These are phyloP conservation scores for Drosophila engyochracea DNA, from an alignment of 2,888 invertebrate species.

Conservation along the genomic window DNA sequence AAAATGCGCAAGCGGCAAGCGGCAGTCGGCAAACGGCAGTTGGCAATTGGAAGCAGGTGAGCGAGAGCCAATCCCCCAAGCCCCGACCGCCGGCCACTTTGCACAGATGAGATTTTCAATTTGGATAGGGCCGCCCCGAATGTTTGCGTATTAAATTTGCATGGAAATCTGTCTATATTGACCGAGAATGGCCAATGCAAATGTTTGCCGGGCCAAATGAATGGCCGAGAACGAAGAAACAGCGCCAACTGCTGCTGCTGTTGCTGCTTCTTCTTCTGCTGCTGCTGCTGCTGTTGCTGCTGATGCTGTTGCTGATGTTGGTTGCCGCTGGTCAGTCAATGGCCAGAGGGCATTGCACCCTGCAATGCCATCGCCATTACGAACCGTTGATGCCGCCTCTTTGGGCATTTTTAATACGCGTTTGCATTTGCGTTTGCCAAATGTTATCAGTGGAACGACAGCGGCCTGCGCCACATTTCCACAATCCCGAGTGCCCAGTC, in stretches of 20 bases:
- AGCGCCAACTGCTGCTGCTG: slow-evolving; percentile 37
- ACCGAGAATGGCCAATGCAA: slow-evolving; percentile 83
- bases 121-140: slow-evolving; percentile 79
- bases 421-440: slow-evolving; percentile 75
- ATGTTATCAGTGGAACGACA: slow-evolving; percentile 71
- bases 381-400: slow-evolving; percentile 65
- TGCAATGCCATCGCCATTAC: slow-evolving; percentile 37
- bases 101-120: slow-evolving; percentile 85
- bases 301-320: slow-evolving; percentile 32
- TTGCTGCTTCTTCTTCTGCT: slow-evolving; percentile 35
- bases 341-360: slow-evolving; percentile 73
- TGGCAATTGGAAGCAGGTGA: slow-evolving; percentile 44
- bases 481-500: slow-evolving; percentile 23
- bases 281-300: slow-evolving; percentile 26
- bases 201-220: slow-evolving; percentile 77
- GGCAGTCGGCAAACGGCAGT: slow-evolving; percentile 16
- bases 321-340: slow-evolving; percentile 55
- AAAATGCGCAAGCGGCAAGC: slow-evolving; percentile 73
- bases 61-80: slow-evolving; percentile 12
- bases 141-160: slow-evolving; percentile 86
- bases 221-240: slow-evolving; percentile 58
- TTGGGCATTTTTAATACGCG: slow-evolving; percentile 82
- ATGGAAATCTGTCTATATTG: slow-evolving; percentile 85
- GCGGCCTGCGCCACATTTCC: slow-evolving; percentile 49
- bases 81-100: slow-evolving; percentile 66